Conservation (phyloP, 2,797 vertebrate genomes). For the Phaenicophaeus curvirostris region DNA sequence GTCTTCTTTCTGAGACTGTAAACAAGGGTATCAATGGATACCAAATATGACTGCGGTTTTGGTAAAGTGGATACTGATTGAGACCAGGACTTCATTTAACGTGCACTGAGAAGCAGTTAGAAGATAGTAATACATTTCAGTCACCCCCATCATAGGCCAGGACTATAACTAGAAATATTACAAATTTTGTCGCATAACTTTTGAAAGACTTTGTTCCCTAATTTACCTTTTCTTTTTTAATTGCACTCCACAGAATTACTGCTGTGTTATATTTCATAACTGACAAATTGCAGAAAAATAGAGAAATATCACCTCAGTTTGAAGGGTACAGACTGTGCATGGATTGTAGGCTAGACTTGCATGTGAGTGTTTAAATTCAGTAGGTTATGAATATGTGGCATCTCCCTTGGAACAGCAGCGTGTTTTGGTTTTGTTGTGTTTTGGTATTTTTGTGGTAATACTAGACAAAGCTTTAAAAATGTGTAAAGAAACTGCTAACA, state of each 20-base stretch:
- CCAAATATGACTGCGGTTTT: conserved; percentile 55
- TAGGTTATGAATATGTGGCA: neutral
- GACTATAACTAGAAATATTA: neutral
- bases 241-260: neutral
- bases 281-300: neutral
- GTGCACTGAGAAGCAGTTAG: neutral
- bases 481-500: neutral
- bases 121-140: neutral
- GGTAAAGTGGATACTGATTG: conserved; percentile 3
- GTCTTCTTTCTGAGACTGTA: neutral
- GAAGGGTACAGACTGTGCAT: neutral
- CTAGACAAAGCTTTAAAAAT: neutral
- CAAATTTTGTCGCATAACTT: neutral
- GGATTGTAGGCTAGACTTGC: neutral
- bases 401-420: accelerated
- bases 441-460: neutral
- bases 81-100: neutral
- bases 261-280: neutral
- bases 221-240: neutral
- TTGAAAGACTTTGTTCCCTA: neutral
- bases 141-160: neutral
- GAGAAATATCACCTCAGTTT: neutral
- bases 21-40: conserved; percentile 43
- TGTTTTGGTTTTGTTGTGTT: neutral
- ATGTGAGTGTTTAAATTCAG: neutral